Percentiles rank a stretch among this genome's conserved stretches.
Evolutionary conservation across 1,140 invertebrate species (phyloP).

Genomic region (Tigriopus japonicus): DNA sequence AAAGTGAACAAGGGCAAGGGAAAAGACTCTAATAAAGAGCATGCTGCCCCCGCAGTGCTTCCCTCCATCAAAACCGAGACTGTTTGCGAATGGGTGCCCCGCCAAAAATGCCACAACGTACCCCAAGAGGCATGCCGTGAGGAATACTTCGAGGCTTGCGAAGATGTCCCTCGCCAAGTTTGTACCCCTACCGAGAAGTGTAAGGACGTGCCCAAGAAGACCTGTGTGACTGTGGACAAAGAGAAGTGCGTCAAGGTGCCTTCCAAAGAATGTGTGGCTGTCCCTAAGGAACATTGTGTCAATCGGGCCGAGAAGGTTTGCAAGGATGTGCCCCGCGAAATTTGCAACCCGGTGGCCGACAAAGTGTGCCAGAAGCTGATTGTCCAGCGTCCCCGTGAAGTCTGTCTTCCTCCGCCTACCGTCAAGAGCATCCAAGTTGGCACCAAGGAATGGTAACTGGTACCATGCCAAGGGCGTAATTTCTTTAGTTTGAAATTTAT

Average conservation of each 20-base stretch:
- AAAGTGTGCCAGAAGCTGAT: slow-evolving; percentile 9
- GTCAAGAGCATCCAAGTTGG: not conserved
- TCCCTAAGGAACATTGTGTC: not conserved
- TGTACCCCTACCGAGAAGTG: not conserved
- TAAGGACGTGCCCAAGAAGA: slow-evolving; percentile 3
- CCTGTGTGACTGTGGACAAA: not conserved
- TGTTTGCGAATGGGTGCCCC: not conserved
- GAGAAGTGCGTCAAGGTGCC: not conserved
- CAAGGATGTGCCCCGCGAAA: not conserved
- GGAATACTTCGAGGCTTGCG: not conserved
- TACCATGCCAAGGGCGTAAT: too few relatives aligned
- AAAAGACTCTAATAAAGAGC: not conserved
- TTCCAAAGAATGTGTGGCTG: not conserved
- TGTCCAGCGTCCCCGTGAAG: slow-evolving; percentile 1
- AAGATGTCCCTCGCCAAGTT: not conserved
- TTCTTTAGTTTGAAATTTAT: too few relatives aligned
- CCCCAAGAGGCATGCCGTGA: slow-evolving; percentile 1
- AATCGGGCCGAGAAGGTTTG: not conserved
- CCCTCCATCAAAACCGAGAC: not conserved
- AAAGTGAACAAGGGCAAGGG: not conserved
- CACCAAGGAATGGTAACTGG: not conserved
- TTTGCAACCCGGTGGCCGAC: not conserved
- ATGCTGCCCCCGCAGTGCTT: not conserved
- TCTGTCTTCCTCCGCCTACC: not conserved
- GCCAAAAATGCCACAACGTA: not conserved